Conservation (phyloP, 2,113 vertebrate genomes). For the Rhagologus leucostigma region DNA sequence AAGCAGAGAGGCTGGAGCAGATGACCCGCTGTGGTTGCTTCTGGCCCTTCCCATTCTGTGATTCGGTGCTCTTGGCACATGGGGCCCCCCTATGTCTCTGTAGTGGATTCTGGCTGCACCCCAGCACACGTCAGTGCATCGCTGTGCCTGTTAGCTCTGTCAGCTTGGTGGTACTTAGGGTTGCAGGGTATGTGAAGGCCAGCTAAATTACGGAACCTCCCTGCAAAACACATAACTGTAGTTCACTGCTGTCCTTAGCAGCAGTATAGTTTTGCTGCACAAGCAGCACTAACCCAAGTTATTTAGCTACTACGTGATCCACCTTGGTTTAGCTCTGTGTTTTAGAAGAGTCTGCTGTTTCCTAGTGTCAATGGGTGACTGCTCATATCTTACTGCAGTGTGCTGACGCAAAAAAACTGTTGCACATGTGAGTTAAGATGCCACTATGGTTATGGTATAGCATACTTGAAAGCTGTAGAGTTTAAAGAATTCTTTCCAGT, state of each 20-base stretch:
- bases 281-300: neutral
- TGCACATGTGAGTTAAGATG: neutral
- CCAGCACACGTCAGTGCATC: rapidly evolving
- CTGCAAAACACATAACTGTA: neutral
- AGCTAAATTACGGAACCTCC: neutral
- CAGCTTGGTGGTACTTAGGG: neutral
- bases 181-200: neutral
- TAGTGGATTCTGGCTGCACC: neutral
- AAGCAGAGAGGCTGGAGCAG: too few relatives aligned
- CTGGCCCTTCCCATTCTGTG: neutral
- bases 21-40: neutral
- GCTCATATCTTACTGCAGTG: neutral
- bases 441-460: neutral
- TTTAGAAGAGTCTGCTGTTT: neutral
- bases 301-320: neutral
- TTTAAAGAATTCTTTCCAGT: neutral
- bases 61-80: neutral
- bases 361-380: neutral
- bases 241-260: neutral
- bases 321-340: neutral
- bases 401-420: neutral
- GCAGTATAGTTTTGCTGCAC: neutral
- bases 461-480: neutral
- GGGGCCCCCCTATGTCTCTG: rapidly evolving
- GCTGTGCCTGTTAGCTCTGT: neutral